Conservation (phyloP, 2,797 vertebrate species). For the Sarcophilus harrisii region DNA sequence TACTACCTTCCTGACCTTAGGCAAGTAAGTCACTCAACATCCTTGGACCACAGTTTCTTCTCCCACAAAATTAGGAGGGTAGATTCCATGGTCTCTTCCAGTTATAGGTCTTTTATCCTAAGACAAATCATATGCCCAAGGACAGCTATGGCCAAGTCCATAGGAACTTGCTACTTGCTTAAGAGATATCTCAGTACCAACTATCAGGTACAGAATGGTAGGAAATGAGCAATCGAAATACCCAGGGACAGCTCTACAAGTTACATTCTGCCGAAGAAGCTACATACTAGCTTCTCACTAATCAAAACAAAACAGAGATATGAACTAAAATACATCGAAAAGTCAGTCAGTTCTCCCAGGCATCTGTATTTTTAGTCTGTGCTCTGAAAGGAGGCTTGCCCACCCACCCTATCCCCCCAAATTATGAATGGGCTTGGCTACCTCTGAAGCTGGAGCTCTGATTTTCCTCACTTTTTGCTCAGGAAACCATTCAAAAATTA, state of each 20-base stretch:
- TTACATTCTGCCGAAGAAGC: background rate
- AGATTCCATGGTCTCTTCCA: background rate
- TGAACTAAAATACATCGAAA: slow-evolving; percentile 16
- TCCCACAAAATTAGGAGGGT: background rate
- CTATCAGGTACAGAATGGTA: background rate
- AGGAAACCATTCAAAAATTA: slow-evolving; percentile 73
- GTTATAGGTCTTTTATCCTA: background rate
- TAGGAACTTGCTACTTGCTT: background rate
- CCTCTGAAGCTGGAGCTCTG: slow-evolving; percentile 23
- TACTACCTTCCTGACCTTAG: background rate
- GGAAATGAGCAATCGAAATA: background rate
- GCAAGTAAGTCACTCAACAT: background rate
- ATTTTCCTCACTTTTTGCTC: slow-evolving; percentile 50
- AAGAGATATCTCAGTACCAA: background rate
- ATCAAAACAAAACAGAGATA: slow-evolving; percentile 5
- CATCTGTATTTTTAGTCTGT: background rate
- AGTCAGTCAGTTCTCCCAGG: background rate
- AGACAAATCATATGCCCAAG: background rate
- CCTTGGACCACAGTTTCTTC: background rate
- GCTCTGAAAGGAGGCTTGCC: background rate
- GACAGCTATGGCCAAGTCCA: background rate
- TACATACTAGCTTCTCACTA: slow-evolving; percentile 7
- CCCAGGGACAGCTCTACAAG: background rate
- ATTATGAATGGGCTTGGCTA: slow-evolving; percentile 10
- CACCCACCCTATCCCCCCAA: background rate